These are phyloP conservation scores for Stictocephala bisonia DNA, from an alignment of 2,888 invertebrate species.

Conservation along the genomic window DNA sequence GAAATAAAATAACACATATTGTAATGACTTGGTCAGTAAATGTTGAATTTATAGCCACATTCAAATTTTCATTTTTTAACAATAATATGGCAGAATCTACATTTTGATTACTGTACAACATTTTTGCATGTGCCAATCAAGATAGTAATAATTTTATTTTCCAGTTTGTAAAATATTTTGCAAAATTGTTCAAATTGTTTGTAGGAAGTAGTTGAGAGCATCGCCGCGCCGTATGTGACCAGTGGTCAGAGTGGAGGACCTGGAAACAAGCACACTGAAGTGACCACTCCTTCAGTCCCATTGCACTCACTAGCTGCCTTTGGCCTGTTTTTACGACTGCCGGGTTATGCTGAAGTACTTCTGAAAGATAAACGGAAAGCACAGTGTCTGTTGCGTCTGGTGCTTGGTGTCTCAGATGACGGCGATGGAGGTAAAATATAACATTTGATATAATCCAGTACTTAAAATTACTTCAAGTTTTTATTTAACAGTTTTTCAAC, in stretches of 20 bases:
- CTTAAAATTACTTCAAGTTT: neutral
- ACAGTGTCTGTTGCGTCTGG: slow-evolving; percentile 85
- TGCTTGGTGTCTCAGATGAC: slow-evolving; percentile 91
- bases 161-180: no score
- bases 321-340: slow-evolving; percentile 87
- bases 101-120: no score
- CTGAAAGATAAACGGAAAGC: slow-evolving; percentile 86
- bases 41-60: no score
- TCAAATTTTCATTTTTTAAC: no score
- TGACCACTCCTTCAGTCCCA: slow-evolving; percentile 69
- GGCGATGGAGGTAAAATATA: slow-evolving; percentile 88
- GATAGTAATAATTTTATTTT: no score
- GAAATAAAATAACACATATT: no score
- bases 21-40: no score
- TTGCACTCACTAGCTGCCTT: slow-evolving; percentile 93
- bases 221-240: slow-evolving; percentile 1
- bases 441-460: no score
- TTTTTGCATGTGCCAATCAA: no score
- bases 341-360: slow-evolving; percentile 91
- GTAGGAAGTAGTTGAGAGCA: slow-evolving; percentile 66
- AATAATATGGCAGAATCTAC: no score
- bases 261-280: slow-evolving; percentile 45
- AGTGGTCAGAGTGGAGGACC: slow-evolving; percentile 52
- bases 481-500: neutral
- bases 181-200: no score